Conservation (phyloP, 2,113 vertebrate species). For the Mionectes macconnelli region DNA sequence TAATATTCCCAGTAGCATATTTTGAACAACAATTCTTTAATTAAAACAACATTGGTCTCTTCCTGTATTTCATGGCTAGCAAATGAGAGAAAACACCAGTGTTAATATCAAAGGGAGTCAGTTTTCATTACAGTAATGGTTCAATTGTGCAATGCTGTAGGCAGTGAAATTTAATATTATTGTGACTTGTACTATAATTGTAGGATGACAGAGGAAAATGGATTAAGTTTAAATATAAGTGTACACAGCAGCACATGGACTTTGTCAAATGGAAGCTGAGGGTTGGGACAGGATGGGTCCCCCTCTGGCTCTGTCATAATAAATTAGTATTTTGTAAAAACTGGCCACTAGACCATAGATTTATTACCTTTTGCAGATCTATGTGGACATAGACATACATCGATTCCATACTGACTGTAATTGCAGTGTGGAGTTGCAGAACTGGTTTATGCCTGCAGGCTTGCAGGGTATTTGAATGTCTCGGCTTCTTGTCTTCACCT, state of each 20-base stretch:
- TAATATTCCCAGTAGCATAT: slow-evolving; percentile 49
- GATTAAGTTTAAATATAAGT: slow-evolving; percentile 68
- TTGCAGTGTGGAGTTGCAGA: slow-evolving; percentile 33
- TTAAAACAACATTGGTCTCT: slow-evolving; percentile 59
- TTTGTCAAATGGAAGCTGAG: slow-evolving; percentile 30
- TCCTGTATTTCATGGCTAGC: slow-evolving; percentile 58
- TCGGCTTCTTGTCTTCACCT: slow-evolving; percentile 67
- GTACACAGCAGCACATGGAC: slow-evolving; percentile 10
- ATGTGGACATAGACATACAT: neutral
- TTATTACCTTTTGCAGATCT: slow-evolving; percentile 19
- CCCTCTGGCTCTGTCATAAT: slow-evolving; percentile 35
- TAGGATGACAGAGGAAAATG: slow-evolving; percentile 69
- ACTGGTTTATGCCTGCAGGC: slow-evolving; percentile 67
- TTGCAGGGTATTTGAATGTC: slow-evolving; percentile 51
- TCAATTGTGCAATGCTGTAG: slow-evolving; percentile 65
- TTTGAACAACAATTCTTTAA: slow-evolving; percentile 62
- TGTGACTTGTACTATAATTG: slow-evolving; percentile 72
- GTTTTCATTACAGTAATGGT: slow-evolving; percentile 71
- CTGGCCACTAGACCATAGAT: slow-evolving; percentile 14
- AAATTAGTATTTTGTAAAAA: slow-evolving; percentile 65
- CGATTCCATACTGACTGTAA: neutral
- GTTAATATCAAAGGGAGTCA: slow-evolving; percentile 74
- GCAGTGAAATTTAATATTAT: slow-evolving; percentile 78
- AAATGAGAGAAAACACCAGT: slow-evolving; percentile 68
- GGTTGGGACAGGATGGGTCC: neutral